Evolutionary conservation across 1,140 invertebrate genomes (phyloP).

Genomic region (Idris sp.): DNA sequence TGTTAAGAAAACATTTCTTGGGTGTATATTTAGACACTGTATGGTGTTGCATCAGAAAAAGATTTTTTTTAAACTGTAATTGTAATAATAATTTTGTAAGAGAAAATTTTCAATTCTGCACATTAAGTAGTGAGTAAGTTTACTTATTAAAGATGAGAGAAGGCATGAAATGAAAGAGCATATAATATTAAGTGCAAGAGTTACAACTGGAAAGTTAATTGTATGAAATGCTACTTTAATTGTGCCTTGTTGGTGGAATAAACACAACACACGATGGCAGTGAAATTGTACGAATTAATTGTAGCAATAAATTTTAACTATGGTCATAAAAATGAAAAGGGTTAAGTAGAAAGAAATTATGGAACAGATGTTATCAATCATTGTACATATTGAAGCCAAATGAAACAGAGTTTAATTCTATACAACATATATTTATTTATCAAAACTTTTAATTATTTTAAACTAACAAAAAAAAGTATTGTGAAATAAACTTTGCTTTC

Average conservation of each 20-base stretch:
- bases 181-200: conserved; percentile 17
- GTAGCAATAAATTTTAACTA: conserved; percentile 57
- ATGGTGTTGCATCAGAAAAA: no score
- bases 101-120: no score
- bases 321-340: conserved; percentile 58
- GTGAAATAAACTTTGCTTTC: no score
- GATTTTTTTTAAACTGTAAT: not conserved
- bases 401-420: no score
- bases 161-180: conserved; percentile 8
- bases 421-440: no score
- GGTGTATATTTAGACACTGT: no score
- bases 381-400: not conserved
- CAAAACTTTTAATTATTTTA: no score
- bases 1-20: no score
- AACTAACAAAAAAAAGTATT: no score
- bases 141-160: conserved; percentile 23
- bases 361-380: conserved; percentile 50
- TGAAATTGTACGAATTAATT: conserved; percentile 57
- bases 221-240: conserved; percentile 57
- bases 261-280: conserved; percentile 42
- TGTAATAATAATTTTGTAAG: not conserved
- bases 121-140: no score
- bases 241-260: conserved; percentile 49
- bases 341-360: conserved; percentile 58
- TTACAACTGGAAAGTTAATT: conserved; percentile 50